Evolutionary conservation across 2,113 vertebrate genomes (phyloP), one percentile per base, ranked within the genome.

Genomic region (Catagonus wagneri): DNA sequence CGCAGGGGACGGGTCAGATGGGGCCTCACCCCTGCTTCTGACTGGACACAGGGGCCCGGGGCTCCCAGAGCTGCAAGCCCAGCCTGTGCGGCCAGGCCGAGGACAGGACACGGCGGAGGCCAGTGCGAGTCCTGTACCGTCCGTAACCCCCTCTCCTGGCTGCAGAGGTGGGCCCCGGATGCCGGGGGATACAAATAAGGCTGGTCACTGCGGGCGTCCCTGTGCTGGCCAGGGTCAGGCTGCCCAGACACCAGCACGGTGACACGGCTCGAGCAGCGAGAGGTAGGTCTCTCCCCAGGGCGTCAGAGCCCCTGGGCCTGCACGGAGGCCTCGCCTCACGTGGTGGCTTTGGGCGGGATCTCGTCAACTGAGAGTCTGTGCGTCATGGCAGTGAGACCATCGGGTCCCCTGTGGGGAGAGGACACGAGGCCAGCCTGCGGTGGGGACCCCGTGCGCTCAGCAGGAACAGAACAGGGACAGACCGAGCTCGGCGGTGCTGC

Each of bases 221-320:
- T 1, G 2, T 13, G 69, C 25, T 12, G 19, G 32, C 9, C 44
- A 22, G 5, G 3, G n/a, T 23, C 66, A 72, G 16, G 79, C 58
- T 3, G 9, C 39, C 79, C 56, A 36, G 22, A n/a, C 20, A 60
- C 65, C 7, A 2, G 36, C 56, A 8, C 6, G 16, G 11, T 23
- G 44, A 56, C 74, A 2, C 0, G 1, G 0, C 4, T 44, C 72
- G 2, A 0, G 3, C 11, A n/a, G 74, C 34, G 14, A 68, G 22
- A 39, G 61, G 56, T 17, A 14, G 14, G 19, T 63, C 16, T 29
- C 34, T 50, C 61, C 36, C 80, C 39, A n/a, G 39, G 7, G 68
- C n/a, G 20, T 23, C 23, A 8, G 19, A 79, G 79, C 34, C 34
- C 76, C 15, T 4, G 2, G 8, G 56, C 58, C 1, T 1, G 1